phyloP scores from a whole-genome alignment of 2,888 invertebrate species.

The Stenodema calcarata region DNA sequence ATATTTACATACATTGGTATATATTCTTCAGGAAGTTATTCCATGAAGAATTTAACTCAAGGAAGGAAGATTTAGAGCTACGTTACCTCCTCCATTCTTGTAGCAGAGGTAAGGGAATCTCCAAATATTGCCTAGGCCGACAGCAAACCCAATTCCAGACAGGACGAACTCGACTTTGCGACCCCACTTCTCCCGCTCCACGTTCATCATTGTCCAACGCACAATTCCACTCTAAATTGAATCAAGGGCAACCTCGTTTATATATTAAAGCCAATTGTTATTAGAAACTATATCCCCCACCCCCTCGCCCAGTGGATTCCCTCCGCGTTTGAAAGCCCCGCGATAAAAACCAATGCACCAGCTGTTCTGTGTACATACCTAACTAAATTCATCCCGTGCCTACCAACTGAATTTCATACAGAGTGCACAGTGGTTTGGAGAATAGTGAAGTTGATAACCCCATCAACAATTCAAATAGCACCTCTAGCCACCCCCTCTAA shows the following conservation, averaged over 20 bases:
- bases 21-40: too few species aligned
- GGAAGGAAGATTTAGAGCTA: neutral
- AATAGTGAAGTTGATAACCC: too few species aligned
- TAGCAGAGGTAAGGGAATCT: constrained; percentile 69
- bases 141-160: constrained; percentile 68
- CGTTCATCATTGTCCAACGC: constrained; percentile 19
- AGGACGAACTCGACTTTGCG: constrained; percentile 65
- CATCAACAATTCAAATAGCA: too few species aligned
- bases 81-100: constrained; percentile 63
- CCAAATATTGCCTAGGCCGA: constrained; percentile 72
- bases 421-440: too few species aligned
- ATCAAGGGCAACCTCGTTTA: constrained; percentile 46
- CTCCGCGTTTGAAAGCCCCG: neutral
- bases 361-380: too few species aligned
- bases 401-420: too few species aligned
- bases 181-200: constrained; percentile 56
- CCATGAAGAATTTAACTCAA: too few species aligned
- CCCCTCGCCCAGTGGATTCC: neutral
- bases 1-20: too few species aligned
- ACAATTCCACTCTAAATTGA: constrained; percentile 32
- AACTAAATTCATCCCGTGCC: too few species aligned
- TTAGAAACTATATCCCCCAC: constrained; percentile 33
- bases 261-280: constrained; percentile 46
- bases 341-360: neutral
- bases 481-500: too few species aligned